A percentile compares a stretch with the other conserved stretches of the same genome.
Evolutionary conservation across 2,888 invertebrate genomes (phyloP).

Genomic region (Onchidella celtica): DNA sequence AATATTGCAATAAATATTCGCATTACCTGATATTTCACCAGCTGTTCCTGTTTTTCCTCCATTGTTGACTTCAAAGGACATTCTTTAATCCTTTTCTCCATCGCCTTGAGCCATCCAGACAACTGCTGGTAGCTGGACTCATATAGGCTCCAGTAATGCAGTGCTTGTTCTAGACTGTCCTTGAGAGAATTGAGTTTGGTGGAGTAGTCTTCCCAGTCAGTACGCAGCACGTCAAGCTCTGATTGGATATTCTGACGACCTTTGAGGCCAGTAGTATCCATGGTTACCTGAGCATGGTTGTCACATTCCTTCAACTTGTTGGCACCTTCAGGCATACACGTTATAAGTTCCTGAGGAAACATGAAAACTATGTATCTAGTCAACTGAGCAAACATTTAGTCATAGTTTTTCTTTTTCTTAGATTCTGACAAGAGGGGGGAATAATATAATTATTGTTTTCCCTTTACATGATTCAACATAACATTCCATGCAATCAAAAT

Average conservation of each 20-base stretch:
- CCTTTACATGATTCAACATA: too few relatives aligned
- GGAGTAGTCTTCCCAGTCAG: slow-evolving; percentile 75
- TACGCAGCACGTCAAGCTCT: slow-evolving; percentile 71
- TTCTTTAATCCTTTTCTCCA: slow-evolving; percentile 92
- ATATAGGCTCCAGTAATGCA: slow-evolving; percentile 93
- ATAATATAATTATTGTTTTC: too few relatives aligned
- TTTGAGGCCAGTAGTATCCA: slow-evolving; percentile 84
- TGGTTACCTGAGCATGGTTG: slow-evolving; percentile 82
- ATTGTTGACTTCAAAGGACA: slow-evolving; percentile 90
- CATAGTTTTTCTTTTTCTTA: too few relatives aligned
- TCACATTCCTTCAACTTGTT: slow-evolving; percentile 86
- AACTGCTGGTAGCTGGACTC: slow-evolving; percentile 90
- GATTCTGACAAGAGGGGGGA: too few relatives aligned
- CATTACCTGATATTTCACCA: slow-evolving; percentile 86
- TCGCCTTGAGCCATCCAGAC: slow-evolving; percentile 91
- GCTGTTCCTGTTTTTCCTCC: slow-evolving; percentile 89
- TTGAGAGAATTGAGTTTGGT: slow-evolving; percentile 84
- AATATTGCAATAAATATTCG: too few relatives aligned
- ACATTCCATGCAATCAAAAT: too few relatives aligned
- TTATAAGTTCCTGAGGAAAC: slow-evolving; percentile 82
- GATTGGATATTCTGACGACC: slow-evolving; percentile 74
- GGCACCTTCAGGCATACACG: slow-evolving; percentile 81
- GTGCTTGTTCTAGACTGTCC: slow-evolving; percentile 81
- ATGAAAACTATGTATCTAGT: too few relatives aligned
- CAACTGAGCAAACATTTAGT: too few relatives aligned